Conservation (phyloP, 64 coral and sea anemone species). For the Orbicella faveolata region DNA sequence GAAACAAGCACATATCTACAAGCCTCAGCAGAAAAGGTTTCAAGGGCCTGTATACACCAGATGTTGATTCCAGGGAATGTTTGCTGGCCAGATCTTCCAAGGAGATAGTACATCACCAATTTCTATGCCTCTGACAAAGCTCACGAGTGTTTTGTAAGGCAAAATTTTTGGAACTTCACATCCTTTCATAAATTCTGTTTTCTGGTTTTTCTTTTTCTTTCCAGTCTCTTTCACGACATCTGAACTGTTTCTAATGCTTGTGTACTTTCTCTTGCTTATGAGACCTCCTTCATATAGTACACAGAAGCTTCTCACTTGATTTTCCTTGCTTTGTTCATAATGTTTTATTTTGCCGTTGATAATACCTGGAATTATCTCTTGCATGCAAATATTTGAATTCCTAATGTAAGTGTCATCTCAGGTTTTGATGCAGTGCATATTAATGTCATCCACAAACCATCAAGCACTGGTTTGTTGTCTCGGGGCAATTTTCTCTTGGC, state of each 20-base stretch:
- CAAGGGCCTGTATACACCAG: slow-evolving; percentile 66
- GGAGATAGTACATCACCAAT: slow-evolving; percentile 52
- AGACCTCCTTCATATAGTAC: slow-evolving; percentile 51
- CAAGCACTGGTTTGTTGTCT: slow-evolving; percentile 31
- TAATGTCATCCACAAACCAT: slow-evolving; percentile 66
- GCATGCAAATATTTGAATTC: slow-evolving; percentile 28
- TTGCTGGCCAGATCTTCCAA: slow-evolving; percentile 39
- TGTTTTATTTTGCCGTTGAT: slow-evolving; percentile 33
- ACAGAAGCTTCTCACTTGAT: slow-evolving; percentile 37
- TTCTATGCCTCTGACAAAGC: slow-evolving; percentile 51
- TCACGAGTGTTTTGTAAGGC: slow-evolving; percentile 61
- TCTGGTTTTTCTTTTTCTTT: slow-evolving; percentile 14
- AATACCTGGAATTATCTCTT: slow-evolving; percentile 51
- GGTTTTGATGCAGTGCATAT: slow-evolving; percentile 39
- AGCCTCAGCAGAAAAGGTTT: slow-evolving; percentile 66
- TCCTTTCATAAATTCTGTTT: slow-evolving; percentile 60
- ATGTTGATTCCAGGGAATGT: slow-evolving; percentile 34
- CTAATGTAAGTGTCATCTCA: slow-evolving; percentile 46
- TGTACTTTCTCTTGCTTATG: slow-evolving; percentile 54
- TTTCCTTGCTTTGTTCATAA: slow-evolving; percentile 25
- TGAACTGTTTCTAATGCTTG: slow-evolving; percentile 40
- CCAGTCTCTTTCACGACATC: slow-evolving; percentile 34
- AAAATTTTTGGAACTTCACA: slow-evolving; percentile 65
- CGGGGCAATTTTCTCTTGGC: slow-evolving; percentile 12
- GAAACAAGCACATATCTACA: slow-evolving; percentile 47